Base-by-base conservation (phyloP, 2,888 invertebrate species). In the Parnassius orleans region DNA sequence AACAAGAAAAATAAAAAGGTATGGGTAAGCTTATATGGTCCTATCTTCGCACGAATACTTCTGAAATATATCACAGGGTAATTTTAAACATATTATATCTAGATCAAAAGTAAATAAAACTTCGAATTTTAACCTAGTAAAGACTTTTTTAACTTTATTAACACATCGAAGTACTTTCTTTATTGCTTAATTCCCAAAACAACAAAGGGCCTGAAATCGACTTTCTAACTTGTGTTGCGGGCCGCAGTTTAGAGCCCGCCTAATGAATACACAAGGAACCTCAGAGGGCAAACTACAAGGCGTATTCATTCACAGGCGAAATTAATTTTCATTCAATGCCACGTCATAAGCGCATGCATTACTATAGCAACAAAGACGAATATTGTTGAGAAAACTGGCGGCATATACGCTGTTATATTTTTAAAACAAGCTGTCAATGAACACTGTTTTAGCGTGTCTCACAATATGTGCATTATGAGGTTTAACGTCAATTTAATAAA, bases 251-350 rank as follows among this genome's bases (percentile, higher is more conserved):
- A 33, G 55, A 51, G 52, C 9, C 46, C 41, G 57, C 63, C 66
- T 57, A 62, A 67, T 56, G 56, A 66, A 67, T 65, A 55, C 57
- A 57, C 59, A 60, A 58, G 54, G 52, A 52, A 51, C 63, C 47
- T 55, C 51, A 33, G 47, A 61, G 60, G 46, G 62, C 66, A 68
- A 68, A 59, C 68, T 67, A 68, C 63, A 64, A 68, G 70, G 66
- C 63, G 66, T 62, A 67, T 67, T 68, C 74, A 75, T 76, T 76
- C 76, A 76, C 64, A 65, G 68, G 67, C 33, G 9, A 67, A 61
- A 63, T 52, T 60, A 46, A 48, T 43, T 61, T 19, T 62, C 65
- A 63, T 50, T 1, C 9, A 9, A 15, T n/a, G 12, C 1, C 9
- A 53, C 41, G 15, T 33, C 48, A 48, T 19, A 41, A 43, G 12